These are phyloP conservation scores for Epizoanthus rinbou DNA, from an alignment of 92 coral and sea anemone genomes.

Conservation along the genomic window DNA sequence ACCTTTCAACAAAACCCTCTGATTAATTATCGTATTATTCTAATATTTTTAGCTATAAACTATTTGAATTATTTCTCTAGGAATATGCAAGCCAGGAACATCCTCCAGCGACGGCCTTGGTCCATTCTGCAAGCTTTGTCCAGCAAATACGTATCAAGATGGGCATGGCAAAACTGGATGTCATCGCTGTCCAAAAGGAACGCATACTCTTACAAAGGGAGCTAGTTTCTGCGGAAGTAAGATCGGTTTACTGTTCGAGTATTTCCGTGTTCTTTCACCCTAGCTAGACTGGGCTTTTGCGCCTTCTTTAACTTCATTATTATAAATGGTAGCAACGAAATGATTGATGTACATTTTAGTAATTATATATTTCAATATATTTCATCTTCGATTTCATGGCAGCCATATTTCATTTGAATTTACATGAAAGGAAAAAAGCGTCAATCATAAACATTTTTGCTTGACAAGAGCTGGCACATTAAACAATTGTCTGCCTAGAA, in stretches of 20 bases:
- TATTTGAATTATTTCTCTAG: background rate
- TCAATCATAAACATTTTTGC: background rate
- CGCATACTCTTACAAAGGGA: slow-evolving; percentile 59
- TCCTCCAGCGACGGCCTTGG: slow-evolving; percentile 68
- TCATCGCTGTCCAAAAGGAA: slow-evolving; percentile 50
- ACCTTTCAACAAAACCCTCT: background rate
- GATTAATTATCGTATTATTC: background rate
- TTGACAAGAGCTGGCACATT: too few species aligned
- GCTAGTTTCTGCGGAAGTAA: slow-evolving; percentile 64
- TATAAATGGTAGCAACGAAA: too few species aligned
- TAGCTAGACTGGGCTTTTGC: too few species aligned
- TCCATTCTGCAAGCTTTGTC: slow-evolving; percentile 67
- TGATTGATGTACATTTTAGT: too few species aligned
- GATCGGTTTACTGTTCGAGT: background rate
- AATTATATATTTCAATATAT: too few species aligned
- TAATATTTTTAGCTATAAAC: background rate
- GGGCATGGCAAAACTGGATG: slow-evolving; percentile 59
- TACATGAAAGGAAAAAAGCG: too few species aligned
- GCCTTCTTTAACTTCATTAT: too few species aligned
- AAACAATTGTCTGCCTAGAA: too few species aligned
- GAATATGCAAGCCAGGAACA: slow-evolving; percentile 63
- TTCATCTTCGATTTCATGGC: too few species aligned
- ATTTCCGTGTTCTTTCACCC: background rate
- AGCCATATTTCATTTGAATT: too few species aligned
- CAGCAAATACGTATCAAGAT: slow-evolving; percentile 63